phyloP scores from a whole-genome alignment of 2,797 vertebrate genomes.

The Alauda arvensis region DNA sequence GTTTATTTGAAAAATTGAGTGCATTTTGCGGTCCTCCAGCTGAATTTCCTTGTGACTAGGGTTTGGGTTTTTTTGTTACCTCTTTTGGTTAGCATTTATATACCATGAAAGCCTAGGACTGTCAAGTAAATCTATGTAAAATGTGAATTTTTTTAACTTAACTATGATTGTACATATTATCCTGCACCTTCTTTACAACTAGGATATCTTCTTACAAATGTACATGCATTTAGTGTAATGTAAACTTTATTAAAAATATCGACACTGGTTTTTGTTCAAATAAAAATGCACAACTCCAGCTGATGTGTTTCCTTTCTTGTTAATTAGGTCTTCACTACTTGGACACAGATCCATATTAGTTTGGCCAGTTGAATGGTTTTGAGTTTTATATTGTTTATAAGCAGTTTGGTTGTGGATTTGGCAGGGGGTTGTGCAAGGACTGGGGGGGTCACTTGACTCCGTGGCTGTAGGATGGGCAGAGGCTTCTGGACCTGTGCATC shows the following conservation, averaged over 20 bases:
- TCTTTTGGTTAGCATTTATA: slow-evolving; percentile 40
- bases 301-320: neutral
- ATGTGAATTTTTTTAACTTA: slow-evolving; percentile 60
- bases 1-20: slow-evolving; percentile 11
- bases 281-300: slow-evolving; percentile 48
- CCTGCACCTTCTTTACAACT: slow-evolving; percentile 44
- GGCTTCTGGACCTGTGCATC: neutral
- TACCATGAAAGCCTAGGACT: slow-evolving; percentile 21
- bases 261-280: slow-evolving; percentile 48
- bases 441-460: neutral
- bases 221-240: slow-evolving; percentile 48
- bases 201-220: slow-evolving; percentile 44
- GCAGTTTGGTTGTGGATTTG: neutral
- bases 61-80: neutral
- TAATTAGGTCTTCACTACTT: neutral
- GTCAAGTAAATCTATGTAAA: slow-evolving; percentile 60
- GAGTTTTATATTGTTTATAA: neutral
- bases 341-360: neutral
- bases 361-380: neutral
- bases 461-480: neutral
- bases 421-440: neutral
- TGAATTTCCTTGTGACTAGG: neutral
- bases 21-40: neutral
- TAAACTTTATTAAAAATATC: slow-evolving; percentile 43
- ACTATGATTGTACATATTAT: slow-evolving; percentile 56